Evolutionary conservation across 2,113 vertebrate genomes (phyloP).

Genomic region (Actenoides hombroni): DNA sequence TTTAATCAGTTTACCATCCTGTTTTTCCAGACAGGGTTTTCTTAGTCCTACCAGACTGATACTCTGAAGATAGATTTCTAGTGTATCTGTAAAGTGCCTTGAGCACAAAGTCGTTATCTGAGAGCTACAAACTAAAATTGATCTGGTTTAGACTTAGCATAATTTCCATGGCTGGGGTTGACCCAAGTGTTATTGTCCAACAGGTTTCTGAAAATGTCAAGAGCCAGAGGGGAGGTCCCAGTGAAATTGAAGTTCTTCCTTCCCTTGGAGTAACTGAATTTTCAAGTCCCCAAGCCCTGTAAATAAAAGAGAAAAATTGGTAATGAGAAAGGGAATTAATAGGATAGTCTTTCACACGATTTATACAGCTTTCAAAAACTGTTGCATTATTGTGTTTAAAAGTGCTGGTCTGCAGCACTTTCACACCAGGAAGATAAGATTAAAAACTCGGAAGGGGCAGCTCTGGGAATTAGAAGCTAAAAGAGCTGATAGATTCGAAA

Average conservation of each 20-base stretch:
- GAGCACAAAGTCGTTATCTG: conserved; percentile 15
- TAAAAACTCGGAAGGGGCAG: conserved; percentile 44
- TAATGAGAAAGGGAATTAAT: conserved; percentile 56
- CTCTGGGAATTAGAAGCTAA: conserved; percentile 47
- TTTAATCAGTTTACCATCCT: conserved; percentile 2
- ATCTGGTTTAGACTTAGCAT: conserved; percentile 33
- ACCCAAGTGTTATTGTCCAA: not conserved
- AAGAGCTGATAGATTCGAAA: conserved; percentile 51
- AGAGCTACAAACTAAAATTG: conserved; percentile 23
- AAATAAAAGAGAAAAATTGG: conserved; percentile 53
- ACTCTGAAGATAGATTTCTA: not conserved
- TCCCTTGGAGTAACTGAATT: conserved; percentile 24
- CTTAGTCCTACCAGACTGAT: not conserved
- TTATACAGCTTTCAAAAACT: conserved; percentile 57
- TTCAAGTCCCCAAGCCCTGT: conserved; percentile 6
- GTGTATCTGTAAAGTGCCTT: not conserved
- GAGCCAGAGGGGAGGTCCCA: conserved; percentile 42
- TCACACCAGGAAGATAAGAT: conserved; percentile 45
- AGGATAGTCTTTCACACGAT: conserved; percentile 17
- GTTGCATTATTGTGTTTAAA: conserved; percentile 54
- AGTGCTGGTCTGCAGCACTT: conserved; percentile 54
- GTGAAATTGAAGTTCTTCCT: conserved; percentile 32
- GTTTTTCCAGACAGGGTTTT: not conserved
- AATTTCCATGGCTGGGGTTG: conserved; percentile 28
- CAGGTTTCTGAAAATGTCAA: conserved; percentile 60